Evolutionary conservation across 2,113 vertebrate species (phyloP).

Genomic region (Larimichthys crocea): DNA sequence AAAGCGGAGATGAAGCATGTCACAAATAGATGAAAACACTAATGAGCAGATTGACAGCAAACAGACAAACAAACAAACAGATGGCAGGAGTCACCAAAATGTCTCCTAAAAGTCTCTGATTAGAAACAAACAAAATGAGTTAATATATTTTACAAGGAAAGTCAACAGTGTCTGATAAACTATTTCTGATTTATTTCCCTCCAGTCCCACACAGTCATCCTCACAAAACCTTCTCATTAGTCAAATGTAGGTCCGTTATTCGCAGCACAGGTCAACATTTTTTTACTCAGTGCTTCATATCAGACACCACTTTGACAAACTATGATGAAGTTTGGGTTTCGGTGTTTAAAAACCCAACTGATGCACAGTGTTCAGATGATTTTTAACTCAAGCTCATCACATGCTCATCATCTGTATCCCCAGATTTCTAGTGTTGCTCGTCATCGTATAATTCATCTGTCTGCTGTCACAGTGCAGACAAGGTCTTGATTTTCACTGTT

Average conservation of each 20-base stretch:
- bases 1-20: constrained; percentile 6
- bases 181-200: neutral
- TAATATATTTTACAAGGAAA: neutral
- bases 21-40: constrained; percentile 8
- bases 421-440: neutral
- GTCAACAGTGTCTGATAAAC: neutral
- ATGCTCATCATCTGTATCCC: neutral
- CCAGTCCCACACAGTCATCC: neutral
- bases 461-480: constrained; percentile 18
- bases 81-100: constrained; percentile 5
- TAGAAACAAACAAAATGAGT: neutral
- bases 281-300: no score
- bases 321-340: neutral
- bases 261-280: neutral
- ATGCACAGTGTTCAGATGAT: neutral
- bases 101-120: neutral
- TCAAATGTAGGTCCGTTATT: no score
- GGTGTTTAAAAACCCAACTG: neutral
- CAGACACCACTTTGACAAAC: no score
- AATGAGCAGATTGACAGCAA: constrained; percentile 12
- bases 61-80: constrained; percentile 23
- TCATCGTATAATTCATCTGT: constrained; percentile 5
- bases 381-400: neutral
- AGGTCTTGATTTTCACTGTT: constrained; percentile 25
- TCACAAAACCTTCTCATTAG: neutral